Evolutionary conservation across 64 coral and sea anemone species (phyloP), one percentile per base, ranked within the genome.

Genomic region (Astreopora myriophthalma): DNA sequence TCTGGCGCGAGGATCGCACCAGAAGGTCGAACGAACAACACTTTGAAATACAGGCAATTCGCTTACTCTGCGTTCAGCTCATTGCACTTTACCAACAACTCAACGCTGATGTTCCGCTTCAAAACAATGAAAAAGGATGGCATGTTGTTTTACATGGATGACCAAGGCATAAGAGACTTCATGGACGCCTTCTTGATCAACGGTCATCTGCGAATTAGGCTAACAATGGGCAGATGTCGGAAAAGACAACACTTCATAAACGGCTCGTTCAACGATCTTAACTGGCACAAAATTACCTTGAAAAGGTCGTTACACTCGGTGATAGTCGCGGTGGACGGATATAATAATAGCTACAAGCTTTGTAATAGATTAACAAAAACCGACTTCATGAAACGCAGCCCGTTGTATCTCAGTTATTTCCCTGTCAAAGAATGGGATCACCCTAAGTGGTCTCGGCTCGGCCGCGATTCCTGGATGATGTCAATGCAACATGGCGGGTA

Each of bases 61-160:
- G 69, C 79, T 49, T 92, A 92, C 27, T 42, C 81, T 6, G 80
- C 73, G 19, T 92, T 75, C 90, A 22, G 37, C 6, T 17, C 81
- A 2, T 13, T 46, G 44, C 71, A 73, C 5, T 92, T 92, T 5
- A 35, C 72, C 12, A 29, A 92, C 27, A 73, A 92, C 52, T 82
- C 79, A 6, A 48, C 77, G 9, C 49, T 92, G 13, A 22, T 84
- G 17, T 20, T 92, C 1, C 84, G 72, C 33, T 92, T 92, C 36
- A 86, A 84, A 74, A 92, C 80, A 5, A 24, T 20, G 16, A 76
- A 74, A 61, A 24, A 75, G 26, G 20, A 85, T 25, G 90, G 79
- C 11, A 86, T 92, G 90, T 8, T 92, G 20, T 35, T 92, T 22
- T 92, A 92, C 23, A 82, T 85, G 60, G 90, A 92, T n/a, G 90